Conservation (phyloP, 1,140 invertebrate species). For the Rhynchophorus ferrugineus region DNA sequence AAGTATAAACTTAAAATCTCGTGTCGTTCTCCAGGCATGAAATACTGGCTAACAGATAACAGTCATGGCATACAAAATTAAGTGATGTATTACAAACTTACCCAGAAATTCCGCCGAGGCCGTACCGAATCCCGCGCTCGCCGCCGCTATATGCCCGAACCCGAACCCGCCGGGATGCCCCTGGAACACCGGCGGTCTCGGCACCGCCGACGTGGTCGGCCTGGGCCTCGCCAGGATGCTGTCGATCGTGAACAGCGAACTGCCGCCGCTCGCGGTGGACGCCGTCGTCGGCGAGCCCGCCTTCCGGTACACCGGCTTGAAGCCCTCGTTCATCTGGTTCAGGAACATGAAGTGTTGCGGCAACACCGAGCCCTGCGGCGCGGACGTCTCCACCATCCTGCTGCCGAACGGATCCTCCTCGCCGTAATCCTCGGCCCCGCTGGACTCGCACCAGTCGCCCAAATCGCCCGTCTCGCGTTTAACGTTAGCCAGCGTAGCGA, state of each 20-base stretch:
- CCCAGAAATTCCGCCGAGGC: slow-evolving; percentile 67
- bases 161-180: slow-evolving; percentile 45
- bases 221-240: slow-evolving; percentile 61
- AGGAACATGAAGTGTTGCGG: slow-evolving; percentile 34
- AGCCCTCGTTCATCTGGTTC: slow-evolving; percentile 34
- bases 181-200: slow-evolving; percentile 36
- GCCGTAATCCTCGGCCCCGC: slow-evolving; percentile 29
- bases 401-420: too few relatives aligned
- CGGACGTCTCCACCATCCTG: slow-evolving; percentile 37
- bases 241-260: slow-evolving; percentile 71
- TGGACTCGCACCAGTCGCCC: slow-evolving; percentile 37
- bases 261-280: slow-evolving; percentile 46
- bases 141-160: slow-evolving; percentile 48
- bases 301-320: slow-evolving; percentile 34
- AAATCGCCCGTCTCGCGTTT: slow-evolving; percentile 35
- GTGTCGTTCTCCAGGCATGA: too few relatives aligned
- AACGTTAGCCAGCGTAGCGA: slow-evolving; percentile 34
- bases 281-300: slow-evolving; percentile 24
- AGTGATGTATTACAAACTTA: slow-evolving; percentile 40
- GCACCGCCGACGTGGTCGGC: slow-evolving; percentile 35
- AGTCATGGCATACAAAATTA: too few relatives aligned
- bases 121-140: slow-evolving; percentile 51
- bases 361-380: slow-evolving; percentile 14
- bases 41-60: too few relatives aligned
- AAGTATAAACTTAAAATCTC: too few relatives aligned